Evolutionary conservation across 2,113 vertebrate species (phyloP).

Genomic region (Danio rerio): GRCz12tu NC_133188.1:40718001-40718500

Average conservation of each 20-base stretch:
- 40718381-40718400: too few species aligned
- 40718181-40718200: background rate
- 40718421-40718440: too few species aligned
- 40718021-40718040: background rate
- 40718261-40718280: background rate
- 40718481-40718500: too few species aligned
- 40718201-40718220: background rate
- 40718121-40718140: slow-evolving; percentile 86
- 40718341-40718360: too few species aligned
- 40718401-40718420: too few species aligned
- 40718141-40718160: slow-evolving; percentile 83
- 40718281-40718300: too few species aligned
- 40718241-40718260: background rate
- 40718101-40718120: slow-evolving; percentile 85
- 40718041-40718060: slow-evolving; percentile 70
- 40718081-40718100: slow-evolving; percentile 95
- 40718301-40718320: too few species aligned
- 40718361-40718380: too few species aligned
- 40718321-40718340: too few species aligned
- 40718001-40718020: too few species aligned
- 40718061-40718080: slow-evolving; percentile 88
- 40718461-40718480: too few species aligned
- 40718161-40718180: slow-evolving; percentile 50
- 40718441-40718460: too few species aligned
- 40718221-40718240: background rate